A percentile compares a stretch with the other conserved stretches of the same genome.
These are phyloP conservation scores for Toxotes jaculatrix DNA, from an alignment of 2,113 vertebrate species.

Conservation along the genomic window DNA sequence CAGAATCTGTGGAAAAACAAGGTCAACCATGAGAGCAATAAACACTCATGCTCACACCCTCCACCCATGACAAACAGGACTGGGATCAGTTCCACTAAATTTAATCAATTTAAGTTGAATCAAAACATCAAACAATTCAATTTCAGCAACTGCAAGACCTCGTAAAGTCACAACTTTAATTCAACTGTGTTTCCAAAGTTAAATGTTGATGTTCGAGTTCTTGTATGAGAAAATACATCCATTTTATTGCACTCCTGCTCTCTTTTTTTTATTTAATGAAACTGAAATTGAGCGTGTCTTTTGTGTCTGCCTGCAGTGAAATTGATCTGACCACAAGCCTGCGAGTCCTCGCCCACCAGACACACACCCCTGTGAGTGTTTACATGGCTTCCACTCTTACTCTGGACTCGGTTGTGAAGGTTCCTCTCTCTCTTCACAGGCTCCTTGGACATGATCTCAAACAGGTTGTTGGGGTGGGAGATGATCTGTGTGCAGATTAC, in stretches of 20 bases:
- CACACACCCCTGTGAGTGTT: conserved; percentile 59
- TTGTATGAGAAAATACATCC: not conserved
- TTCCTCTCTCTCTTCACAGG: conserved; percentile 85
- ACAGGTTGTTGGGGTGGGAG: conserved; percentile 86
- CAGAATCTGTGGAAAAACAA: conserved; percentile 74
- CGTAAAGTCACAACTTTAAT: not conserved
- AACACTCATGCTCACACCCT: conserved; percentile 9
- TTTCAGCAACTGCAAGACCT: conserved; percentile 9
- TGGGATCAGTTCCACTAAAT: conserved; percentile 16
- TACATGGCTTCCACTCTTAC: conserved; percentile 73
- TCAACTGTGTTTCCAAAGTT: not conserved
- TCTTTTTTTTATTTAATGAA: conserved; percentile 5
- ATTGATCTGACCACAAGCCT: conserved; percentile 34
- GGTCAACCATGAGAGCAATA: conserved; percentile 9
- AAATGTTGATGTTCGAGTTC: not conserved
- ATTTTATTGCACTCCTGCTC: conserved; percentile 16
- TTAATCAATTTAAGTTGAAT: conserved; percentile 7
- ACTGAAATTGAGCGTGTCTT: conserved; percentile 26
- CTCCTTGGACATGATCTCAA: conserved; percentile 86
- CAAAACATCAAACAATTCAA: conserved; percentile 25
- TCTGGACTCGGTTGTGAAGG: conserved; percentile 85
- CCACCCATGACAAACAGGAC: not conserved
- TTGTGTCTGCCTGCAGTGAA: conserved; percentile 29
- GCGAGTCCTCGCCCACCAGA: conserved; percentile 40
- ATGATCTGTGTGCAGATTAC: conserved; percentile 76